A percentile compares a stretch with the other conserved stretches of the same genome.
phyloP scores from a whole-genome alignment of 2,113 vertebrate species.

The Pseudopipra pipra region DNA sequence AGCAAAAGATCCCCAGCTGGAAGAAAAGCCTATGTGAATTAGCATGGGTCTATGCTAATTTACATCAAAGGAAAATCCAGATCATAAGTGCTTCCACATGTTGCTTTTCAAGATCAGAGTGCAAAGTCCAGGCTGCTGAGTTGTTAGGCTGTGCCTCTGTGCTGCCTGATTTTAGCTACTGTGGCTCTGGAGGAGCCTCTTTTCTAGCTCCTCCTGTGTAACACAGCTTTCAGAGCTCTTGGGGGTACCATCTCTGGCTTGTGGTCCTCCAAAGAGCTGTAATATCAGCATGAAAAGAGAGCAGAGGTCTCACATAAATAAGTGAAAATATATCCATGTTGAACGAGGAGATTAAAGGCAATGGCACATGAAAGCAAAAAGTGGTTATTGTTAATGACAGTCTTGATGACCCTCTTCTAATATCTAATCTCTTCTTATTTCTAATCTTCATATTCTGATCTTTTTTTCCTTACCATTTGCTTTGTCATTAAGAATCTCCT shows the following conservation, averaged over 20 bases:
- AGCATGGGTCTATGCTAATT: background rate
- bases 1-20: background rate
- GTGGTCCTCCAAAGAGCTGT: background rate
- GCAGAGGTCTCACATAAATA: background rate
- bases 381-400: background rate
- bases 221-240: background rate
- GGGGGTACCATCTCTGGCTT: background rate
- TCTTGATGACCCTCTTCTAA: background rate
- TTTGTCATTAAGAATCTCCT: background rate
- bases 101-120: background rate
- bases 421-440: background rate
- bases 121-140: background rate
- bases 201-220: background rate
- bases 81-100: background rate
- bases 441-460: background rate
- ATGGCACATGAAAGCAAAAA: background rate
- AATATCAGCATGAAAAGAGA: background rate
- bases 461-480: background rate
- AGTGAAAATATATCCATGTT: background rate
- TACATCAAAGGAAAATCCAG: background rate
- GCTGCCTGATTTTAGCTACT: background rate
- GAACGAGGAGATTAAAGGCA: background rate
- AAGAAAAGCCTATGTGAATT: background rate
- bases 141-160: background rate
- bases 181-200: background rate